Percentiles rank a stretch among this genome's conserved stretches.
These are phyloP conservation scores for Microchrysa polita DNA, from an alignment of 2,888 invertebrate species.

Conservation along the genomic window DNA sequence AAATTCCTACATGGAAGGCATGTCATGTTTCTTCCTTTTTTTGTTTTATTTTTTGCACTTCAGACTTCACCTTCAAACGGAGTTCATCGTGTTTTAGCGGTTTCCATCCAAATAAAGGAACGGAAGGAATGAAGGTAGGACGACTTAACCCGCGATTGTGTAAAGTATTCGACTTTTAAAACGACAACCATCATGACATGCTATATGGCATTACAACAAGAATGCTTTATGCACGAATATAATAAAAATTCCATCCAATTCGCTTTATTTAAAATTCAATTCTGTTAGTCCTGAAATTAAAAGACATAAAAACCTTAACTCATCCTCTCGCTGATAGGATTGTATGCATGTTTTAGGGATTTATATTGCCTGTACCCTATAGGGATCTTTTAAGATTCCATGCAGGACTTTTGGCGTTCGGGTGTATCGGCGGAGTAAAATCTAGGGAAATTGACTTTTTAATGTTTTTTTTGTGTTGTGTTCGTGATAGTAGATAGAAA, in stretches of 20 bases:
- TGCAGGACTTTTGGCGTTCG: not conserved
- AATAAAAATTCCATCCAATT: slow-evolving; percentile 45
- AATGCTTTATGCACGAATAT: slow-evolving; percentile 26
- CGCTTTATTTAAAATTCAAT: slow-evolving; percentile 45
- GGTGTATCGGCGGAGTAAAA: not conserved
- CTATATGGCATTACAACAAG: slow-evolving; percentile 24
- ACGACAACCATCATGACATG: slow-evolving; percentile 3
- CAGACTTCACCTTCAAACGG: not conserved
- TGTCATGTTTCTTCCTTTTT: no score
- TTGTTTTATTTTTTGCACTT: slow-evolving; percentile 5
- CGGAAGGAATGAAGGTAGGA: not conserved
- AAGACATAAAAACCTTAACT: slow-evolving; percentile 44
- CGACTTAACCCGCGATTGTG: not conserved
- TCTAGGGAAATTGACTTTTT: slow-evolving; percentile 38
- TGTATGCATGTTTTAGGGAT: not conserved
- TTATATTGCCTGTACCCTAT: not conserved
- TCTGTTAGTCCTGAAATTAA: slow-evolving; percentile 44
- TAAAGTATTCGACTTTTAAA: not conserved
- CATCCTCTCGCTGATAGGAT: slow-evolving; percentile 5
- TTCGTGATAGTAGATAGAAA: slow-evolving; percentile 13
- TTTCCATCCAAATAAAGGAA: no score
- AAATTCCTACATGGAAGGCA: not conserved
- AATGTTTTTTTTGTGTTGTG: slow-evolving; percentile 20
- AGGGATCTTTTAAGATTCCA: not conserved
- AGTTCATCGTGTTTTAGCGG: not conserved